A percentile compares a stretch with the other conserved stretches of the same genome.
phyloP scores from a whole-genome alignment of 2,113 vertebrate genomes.

The Bufo gargarizans region DNA sequence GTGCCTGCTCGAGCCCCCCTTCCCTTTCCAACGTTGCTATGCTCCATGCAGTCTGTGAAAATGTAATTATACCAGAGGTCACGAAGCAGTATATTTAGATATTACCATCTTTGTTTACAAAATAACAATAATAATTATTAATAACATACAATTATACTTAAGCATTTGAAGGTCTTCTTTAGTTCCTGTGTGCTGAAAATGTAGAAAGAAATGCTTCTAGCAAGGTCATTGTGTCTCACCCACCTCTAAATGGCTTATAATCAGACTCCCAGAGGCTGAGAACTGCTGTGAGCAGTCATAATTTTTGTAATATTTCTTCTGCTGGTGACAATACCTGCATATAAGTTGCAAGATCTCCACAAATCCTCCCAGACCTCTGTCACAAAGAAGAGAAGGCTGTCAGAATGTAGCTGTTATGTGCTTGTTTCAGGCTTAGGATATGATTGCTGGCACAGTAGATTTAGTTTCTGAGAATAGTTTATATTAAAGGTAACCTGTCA shows the following conservation, averaged over 20 bases:
- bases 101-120: not conserved
- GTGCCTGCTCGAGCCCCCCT: too few species aligned
- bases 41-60: too few species aligned
- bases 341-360: not conserved
- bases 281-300: conserved; percentile 6
- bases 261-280: conserved; percentile 15
- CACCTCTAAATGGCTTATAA: conserved; percentile 10
- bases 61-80: not conserved
- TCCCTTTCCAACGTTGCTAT: too few species aligned
- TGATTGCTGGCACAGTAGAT: not conserved
- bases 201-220: not conserved
- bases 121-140: not conserved
- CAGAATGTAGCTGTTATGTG: not conserved
- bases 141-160: not conserved
- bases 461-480: not conserved
- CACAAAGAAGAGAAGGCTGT: not conserved
- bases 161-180: too few species aligned
- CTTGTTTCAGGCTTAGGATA: not conserved
- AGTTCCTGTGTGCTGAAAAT: conserved; percentile 4
- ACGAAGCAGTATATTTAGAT: not conserved
- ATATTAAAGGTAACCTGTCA: too few species aligned
- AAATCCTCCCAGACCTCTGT: conserved; percentile 23
- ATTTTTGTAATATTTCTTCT: conserved; percentile 22
- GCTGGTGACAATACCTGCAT: not conserved
- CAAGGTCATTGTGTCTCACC: conserved; percentile 22